These are phyloP conservation scores for Drosophila vallismaia DNA, from an alignment of 2,888 invertebrate species.

Conservation along the genomic window DNA sequence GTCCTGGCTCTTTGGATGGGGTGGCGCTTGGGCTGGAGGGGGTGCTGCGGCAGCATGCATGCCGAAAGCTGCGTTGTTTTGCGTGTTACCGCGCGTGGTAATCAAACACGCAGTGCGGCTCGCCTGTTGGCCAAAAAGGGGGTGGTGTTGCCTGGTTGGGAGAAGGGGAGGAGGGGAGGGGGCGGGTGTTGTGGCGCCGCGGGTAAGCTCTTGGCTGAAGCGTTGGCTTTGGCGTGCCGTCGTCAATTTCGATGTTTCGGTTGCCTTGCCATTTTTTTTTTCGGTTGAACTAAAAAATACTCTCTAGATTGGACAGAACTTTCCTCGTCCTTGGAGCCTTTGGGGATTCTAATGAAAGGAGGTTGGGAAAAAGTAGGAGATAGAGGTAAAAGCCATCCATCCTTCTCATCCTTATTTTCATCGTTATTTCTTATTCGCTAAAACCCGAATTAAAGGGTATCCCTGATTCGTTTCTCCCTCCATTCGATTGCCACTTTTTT, in stretches of 20 bases:
- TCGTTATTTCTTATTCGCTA: too few relatives aligned
- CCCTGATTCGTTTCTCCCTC: not conserved
- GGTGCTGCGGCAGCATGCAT: constrained; percentile 70
- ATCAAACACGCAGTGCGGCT: constrained; percentile 71
- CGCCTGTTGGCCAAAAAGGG: constrained; percentile 8
- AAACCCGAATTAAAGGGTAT: constrained; percentile 36
- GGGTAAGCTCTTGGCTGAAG: constrained; percentile 7
- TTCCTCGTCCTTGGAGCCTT: not conserved
- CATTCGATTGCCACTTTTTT: constrained; percentile 10
- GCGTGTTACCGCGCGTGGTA: constrained; percentile 83
- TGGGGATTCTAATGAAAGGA: not conserved
- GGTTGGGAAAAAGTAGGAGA: too few relatives aligned
- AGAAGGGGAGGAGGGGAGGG: too few relatives aligned
- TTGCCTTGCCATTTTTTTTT: not conserved
- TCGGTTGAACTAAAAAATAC: not conserved
- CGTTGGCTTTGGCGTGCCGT: constrained; percentile 56
- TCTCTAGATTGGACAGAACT: not conserved
- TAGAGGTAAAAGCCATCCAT: too few relatives aligned
- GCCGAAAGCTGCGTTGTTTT: constrained; percentile 82
- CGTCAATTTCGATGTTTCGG: constrained; percentile 32
- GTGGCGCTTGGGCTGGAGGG: constrained; percentile 10
- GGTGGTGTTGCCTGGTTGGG: too few relatives aligned
- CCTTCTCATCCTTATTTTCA: not conserved
- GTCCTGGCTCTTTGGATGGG: constrained; percentile 1
- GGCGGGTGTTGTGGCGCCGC: too few relatives aligned